Evolutionary conservation across 2,797 vertebrate species (phyloP).

Genomic region (Darevskia nairensis): DNA sequence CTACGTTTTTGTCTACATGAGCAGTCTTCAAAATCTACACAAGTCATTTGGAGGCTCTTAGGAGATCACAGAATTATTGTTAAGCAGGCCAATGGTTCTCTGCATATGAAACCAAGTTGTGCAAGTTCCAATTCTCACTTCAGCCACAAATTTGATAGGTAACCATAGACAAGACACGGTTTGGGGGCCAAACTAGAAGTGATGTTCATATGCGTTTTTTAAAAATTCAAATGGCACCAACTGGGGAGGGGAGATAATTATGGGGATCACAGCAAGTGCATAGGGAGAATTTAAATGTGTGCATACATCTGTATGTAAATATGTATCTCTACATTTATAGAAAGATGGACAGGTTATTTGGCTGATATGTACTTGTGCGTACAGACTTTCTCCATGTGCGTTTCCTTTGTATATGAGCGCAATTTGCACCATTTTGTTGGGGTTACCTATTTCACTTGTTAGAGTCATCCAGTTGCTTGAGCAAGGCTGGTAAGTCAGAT

Average conservation of each 20-base stretch:
- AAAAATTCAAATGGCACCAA: not conserved
- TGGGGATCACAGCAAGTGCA: not conserved
- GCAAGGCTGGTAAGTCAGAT: not conserved
- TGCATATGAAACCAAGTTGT: not conserved
- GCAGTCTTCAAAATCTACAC: conserved; percentile 48
- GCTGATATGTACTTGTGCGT: not conserved
- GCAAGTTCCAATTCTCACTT: not conserved
- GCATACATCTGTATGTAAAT: not conserved
- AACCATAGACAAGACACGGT: not conserved
- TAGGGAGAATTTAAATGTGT: not conserved
- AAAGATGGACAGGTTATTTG: no score
- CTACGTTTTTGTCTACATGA: conserved; percentile 35
- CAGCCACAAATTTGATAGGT: not conserved
- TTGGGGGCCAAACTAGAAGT: not conserved
- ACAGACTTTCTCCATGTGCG: not conserved
- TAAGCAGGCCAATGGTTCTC: not conserved
- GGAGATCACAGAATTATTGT: not conserved
- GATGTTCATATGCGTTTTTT: not conserved
- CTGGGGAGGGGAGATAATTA: not conserved
- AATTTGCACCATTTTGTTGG: not conserved
- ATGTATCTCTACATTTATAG: not conserved
- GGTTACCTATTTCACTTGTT: not conserved
- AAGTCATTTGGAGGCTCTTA: not conserved
- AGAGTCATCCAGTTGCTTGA: not conserved
- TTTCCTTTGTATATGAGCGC: not conserved